Base-by-base conservation (phyloP, 2,888 invertebrate species). In the Andrena chrysosceles region DNA sequence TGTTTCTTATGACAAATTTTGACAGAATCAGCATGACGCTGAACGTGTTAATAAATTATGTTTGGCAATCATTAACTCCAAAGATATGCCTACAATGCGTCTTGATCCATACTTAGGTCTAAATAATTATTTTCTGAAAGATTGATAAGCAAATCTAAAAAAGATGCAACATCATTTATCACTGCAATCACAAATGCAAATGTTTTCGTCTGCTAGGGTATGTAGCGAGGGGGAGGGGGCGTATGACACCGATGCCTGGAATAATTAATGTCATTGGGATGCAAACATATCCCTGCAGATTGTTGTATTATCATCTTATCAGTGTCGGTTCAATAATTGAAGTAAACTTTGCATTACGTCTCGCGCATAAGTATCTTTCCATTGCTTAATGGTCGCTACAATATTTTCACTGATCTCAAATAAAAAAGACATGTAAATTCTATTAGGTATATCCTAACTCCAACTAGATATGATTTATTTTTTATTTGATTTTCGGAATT, bases 131-230 rank as follows among this genome's bases (percentile, higher is more conserved):
- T 31, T 54, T 35, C 33, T 16, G 16, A 54, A 68, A 20, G 13
- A 33, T 69, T 69, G 33, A 59, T n/a, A 69, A 59, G 6, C 6
- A 8, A 59, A 29, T 29, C 42, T 26, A 10, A n/a, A 13, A 26
- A 13, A 59, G 2, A 10, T 13, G 56, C 23, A 26, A 26, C n/a
- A 69, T 69, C 42, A 42, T 59, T 59, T 59, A 48, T 8, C 42
- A 10, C 48, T 35, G n/a, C n/a, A n/a, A 31, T 71, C 20, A 60
- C 13, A 13, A 71, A 60, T 60, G 70, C 60, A 71, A 71, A 71
- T 71, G 70, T 71, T 71, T 71, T 71, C 31, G 70, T 71, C 70
- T 71, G 29, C 60, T 2, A 29, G 2, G 8, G 4, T 48, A 20
- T 13, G 2, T 4, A 3, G 56, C 10, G 56, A 4, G 56, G 26